phyloP scores from a whole-genome alignment of 2,113 vertebrate genomes.

The Prionailurus bengalensis region DNA sequence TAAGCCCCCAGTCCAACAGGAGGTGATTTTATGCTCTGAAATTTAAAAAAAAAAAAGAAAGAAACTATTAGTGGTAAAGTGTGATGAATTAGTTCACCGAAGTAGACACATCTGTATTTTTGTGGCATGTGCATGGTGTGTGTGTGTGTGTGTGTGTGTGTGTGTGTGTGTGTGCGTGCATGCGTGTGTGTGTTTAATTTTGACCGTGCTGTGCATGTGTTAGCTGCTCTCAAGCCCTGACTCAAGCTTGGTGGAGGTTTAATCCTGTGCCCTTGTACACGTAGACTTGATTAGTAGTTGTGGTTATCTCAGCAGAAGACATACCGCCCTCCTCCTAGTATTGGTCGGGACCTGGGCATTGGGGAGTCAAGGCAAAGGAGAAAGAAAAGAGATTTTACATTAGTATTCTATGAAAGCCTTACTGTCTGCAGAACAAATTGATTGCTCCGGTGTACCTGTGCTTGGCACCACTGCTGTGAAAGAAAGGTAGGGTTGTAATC shows the following conservation, averaged over 20 bases:
- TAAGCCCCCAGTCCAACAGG: slow-evolving; percentile 82
- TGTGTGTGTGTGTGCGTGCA: not conserved
- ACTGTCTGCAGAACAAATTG: slow-evolving; percentile 98
- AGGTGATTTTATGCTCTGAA: slow-evolving; percentile 89
- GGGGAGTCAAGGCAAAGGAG: slow-evolving; percentile 94
- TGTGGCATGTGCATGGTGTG: not conserved
- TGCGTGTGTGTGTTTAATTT: slow-evolving; percentile 85
- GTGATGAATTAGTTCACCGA: slow-evolving; percentile 90
- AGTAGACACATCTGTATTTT: slow-evolving; percentile 84
- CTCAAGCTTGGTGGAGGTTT: slow-evolving; percentile 94
- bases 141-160: slow-evolving; percentile 68
- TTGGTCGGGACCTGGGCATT: slow-evolving; percentile 94
- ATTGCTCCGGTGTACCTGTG: slow-evolving; percentile 98
- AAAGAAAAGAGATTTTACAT: slow-evolving; percentile 92
- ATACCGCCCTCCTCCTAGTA: slow-evolving; percentile 92
- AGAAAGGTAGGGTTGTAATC: slow-evolving; percentile 95
- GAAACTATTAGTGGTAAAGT: slow-evolving; percentile 88
- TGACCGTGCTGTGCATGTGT: slow-evolving; percentile 88
- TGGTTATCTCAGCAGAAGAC: slow-evolving; percentile 96
- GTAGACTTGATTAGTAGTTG: slow-evolving; percentile 97
- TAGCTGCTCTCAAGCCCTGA: slow-evolving; percentile 90
- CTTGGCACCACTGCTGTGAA: slow-evolving; percentile 95
- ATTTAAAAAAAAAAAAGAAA: slow-evolving; percentile 85
- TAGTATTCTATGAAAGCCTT: slow-evolving; percentile 96
- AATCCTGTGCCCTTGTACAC: slow-evolving; percentile 95